These are phyloP conservation scores for Drymonia ruficornis DNA, from an alignment of 2,888 invertebrate genomes.

Conservation along the genomic window DNA sequence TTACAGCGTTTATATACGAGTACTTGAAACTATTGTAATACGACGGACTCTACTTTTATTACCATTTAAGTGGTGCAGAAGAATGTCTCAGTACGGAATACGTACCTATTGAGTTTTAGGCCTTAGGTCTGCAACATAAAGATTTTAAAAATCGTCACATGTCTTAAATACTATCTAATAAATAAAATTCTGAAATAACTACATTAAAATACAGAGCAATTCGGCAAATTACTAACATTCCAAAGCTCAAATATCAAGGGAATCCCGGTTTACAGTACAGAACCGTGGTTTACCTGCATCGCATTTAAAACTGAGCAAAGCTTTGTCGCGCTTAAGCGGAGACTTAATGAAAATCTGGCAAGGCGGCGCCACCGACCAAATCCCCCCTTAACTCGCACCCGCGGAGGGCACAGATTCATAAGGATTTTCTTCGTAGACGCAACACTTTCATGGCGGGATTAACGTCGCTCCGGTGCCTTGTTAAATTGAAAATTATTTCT, in stretches of 20 bases:
- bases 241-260: conserved; percentile 10
- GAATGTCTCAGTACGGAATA: neutral
- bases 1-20: conserved; percentile 24
- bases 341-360: conserved; percentile 70
- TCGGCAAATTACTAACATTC: neutral
- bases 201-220: neutral
- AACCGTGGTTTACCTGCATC: conserved; percentile 29
- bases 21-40: neutral
- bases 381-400: conserved; percentile 51
- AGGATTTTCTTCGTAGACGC: conserved; percentile 55
- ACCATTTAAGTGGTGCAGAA: neutral
- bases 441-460: conserved; percentile 57
- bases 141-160: too few relatives aligned
- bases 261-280: conserved; percentile 13
- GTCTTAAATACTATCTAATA: too few relatives aligned
- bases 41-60: neutral
- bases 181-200: too few relatives aligned
- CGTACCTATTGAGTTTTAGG: too few relatives aligned
- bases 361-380: conserved; percentile 54
- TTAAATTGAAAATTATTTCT: conserved; percentile 39
- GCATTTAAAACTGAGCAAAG: conserved; percentile 44
- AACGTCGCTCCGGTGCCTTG: conserved; percentile 27
- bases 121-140: too few relatives aligned
- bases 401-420: conserved; percentile 56
- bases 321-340: conserved; percentile 61